Evolutionary conservation across 2,113 vertebrate genomes (phyloP).

Genomic region (Clinocottus analis): DNA sequence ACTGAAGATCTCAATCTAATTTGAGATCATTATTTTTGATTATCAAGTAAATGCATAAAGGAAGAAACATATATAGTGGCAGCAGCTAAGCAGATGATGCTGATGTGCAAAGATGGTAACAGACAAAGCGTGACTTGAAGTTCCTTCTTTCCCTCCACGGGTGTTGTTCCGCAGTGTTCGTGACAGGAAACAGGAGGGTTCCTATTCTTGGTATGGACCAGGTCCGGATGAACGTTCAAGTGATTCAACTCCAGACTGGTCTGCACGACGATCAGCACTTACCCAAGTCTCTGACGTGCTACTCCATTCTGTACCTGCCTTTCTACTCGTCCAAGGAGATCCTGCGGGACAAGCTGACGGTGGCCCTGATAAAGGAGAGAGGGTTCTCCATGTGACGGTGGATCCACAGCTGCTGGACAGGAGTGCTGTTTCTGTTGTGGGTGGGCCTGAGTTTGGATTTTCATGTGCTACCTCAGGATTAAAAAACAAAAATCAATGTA

Average conservation of each 20-base stretch:
- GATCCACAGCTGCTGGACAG: background rate
- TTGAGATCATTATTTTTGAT: background rate
- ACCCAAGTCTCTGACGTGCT: conserved; percentile 75
- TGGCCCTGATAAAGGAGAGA: conserved; percentile 70
- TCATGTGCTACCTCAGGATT: background rate
- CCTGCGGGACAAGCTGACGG: conserved; percentile 71
- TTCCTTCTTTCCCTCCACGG: background rate
- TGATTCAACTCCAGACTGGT: background rate
- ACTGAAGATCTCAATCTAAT: background rate
- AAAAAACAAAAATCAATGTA: background rate
- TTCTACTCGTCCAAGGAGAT: conserved; percentile 69
- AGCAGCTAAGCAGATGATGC: background rate
- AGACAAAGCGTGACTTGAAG: background rate
- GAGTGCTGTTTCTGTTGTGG: background rate
- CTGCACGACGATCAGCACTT: conserved; percentile 58
- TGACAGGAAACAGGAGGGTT: conserved; percentile 78
- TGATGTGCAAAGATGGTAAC: background rate
- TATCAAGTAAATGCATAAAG: background rate
- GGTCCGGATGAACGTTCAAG: conserved; percentile 63
- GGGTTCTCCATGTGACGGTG: conserved; percentile 28
- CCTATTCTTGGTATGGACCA: conserved; percentile 66
- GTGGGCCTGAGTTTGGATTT: background rate
- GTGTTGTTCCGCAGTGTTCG: conserved; percentile 72
- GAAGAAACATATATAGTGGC: background rate
- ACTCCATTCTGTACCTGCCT: conserved; percentile 69